phyloP scores from a whole-genome alignment of 1,140 invertebrate genomes.

The Musca vetustissima region DNA sequence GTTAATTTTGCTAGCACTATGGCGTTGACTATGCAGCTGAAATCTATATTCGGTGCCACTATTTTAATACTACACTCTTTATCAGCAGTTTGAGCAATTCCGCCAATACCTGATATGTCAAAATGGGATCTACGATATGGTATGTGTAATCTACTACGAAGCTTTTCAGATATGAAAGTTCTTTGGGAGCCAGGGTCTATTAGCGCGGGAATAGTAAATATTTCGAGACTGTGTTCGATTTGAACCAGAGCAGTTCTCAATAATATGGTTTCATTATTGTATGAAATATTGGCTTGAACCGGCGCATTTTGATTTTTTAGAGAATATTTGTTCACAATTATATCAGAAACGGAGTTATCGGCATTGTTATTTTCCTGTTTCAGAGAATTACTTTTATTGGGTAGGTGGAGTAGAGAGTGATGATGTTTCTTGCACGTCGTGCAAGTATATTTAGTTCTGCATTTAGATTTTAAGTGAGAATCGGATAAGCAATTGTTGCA shows the following conservation, averaged over 20 bases:
- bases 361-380: too few relatives aligned
- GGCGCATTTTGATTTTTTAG: not conserved
- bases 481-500: not conserved
- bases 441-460: not conserved
- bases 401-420: not conserved
- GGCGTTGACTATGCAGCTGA: not conserved
- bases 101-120: conserved; percentile 1
- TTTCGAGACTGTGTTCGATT: not conserved
- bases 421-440: not conserved
- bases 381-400: too few relatives aligned
- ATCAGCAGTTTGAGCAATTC: not conserved
- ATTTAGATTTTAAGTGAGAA: not conserved
- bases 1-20: not conserved
- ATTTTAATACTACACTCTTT: not conserved
- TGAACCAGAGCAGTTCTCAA: too few relatives aligned
- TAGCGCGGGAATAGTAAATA: not conserved
- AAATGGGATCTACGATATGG: not conserved
- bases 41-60: not conserved
- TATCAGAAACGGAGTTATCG: too few relatives aligned
- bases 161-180: not conserved
- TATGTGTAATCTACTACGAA: too few relatives aligned
- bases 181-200: conserved; percentile 4
- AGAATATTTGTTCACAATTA: not conserved
- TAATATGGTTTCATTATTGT: too few relatives aligned
- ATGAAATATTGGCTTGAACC: too few relatives aligned